These are phyloP conservation scores for Phalloptychus januarius DNA, from an alignment of 2,797 vertebrate species.

Conservation along the genomic window DNA sequence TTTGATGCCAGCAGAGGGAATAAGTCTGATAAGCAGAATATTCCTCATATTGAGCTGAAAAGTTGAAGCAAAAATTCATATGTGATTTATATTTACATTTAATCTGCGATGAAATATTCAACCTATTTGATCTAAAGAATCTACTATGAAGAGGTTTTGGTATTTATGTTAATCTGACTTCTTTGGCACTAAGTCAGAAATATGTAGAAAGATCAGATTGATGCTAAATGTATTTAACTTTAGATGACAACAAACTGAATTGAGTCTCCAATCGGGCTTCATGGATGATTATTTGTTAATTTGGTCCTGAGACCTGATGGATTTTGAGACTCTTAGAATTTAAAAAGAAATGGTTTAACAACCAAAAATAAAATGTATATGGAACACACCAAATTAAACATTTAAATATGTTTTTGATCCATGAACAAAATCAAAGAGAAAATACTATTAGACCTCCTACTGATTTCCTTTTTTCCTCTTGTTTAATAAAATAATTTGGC, in stretches of 20 bases:
- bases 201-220: too few relatives aligned
- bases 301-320: background rate
- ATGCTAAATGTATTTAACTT: too few relatives aligned
- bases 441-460: too few relatives aligned
- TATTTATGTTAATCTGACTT: background rate
- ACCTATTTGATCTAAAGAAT: background rate
- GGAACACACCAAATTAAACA: background rate
- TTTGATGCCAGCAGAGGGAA: slow-evolving; percentile 49
- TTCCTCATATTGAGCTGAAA: slow-evolving; percentile 17
- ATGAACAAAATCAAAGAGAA: background rate
- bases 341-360: background rate
- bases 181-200: background rate
- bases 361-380: background rate
- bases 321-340: background rate
- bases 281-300: background rate
- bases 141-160: background rate
- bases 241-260: background rate
- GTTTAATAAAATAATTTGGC: too few relatives aligned
- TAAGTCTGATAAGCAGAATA: slow-evolving; percentile 14
- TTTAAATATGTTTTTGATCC: background rate
- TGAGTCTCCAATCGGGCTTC: background rate
- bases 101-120: slow-evolving; percentile 20
- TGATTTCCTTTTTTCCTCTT: too few relatives aligned
- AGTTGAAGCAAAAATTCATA: slow-evolving; percentile 13
- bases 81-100: background rate